Base-by-base conservation (phyloP, 2,113 vertebrate species). In the Dasyurus viverrinus region DNA sequence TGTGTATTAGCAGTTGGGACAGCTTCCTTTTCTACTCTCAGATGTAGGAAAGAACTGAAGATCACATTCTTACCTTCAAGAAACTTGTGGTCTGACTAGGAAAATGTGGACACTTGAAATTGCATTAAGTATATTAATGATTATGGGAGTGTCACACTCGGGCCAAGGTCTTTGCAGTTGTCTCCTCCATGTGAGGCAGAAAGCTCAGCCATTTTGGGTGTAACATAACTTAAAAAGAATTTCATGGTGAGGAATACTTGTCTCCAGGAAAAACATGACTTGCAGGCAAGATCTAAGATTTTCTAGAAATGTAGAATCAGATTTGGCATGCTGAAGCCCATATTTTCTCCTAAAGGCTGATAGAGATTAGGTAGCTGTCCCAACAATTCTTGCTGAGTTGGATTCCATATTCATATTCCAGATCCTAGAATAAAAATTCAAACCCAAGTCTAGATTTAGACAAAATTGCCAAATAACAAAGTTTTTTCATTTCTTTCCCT, bases 221-320 rank as follows among this genome's bases (percentile, higher is more conserved):
- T 52, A 27, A 24, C n/a, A 25, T 90, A 93, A 52, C 93, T 30
- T 52, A 52, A 22, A 30, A 92, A 46, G 57, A 26, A 60, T 95
- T 94, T 96, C 89, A 57, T 93, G 57, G 54, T 42, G 90, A 94
- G 16, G 5, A 25, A 25, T 93, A 68, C 91, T 95, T 54, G 89
- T 30, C 89, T 93, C 42, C 36, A 46, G 0, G 68, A 68, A 91
- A 36, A 92, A 68, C 68, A 89, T 89, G 50, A 46, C 60, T 91
- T 60, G 24, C 60, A 48, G 68, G 27, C 48, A 68, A 76, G 48
- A 90, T 27, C 19, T 55, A 16, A 3, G 8, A 53, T 89, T 57
- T 0, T 76, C n/a, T 90, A 25, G 52, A 36, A 89, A 24, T 60
- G 84, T 0, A 42, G 68, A 95, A 55, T 93, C 60, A 14, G 0